Evolutionary conservation across 2,113 vertebrate species (phyloP), one percentile per base, ranked within the genome.

Genomic region (Acanthisitta chloris): DNA sequence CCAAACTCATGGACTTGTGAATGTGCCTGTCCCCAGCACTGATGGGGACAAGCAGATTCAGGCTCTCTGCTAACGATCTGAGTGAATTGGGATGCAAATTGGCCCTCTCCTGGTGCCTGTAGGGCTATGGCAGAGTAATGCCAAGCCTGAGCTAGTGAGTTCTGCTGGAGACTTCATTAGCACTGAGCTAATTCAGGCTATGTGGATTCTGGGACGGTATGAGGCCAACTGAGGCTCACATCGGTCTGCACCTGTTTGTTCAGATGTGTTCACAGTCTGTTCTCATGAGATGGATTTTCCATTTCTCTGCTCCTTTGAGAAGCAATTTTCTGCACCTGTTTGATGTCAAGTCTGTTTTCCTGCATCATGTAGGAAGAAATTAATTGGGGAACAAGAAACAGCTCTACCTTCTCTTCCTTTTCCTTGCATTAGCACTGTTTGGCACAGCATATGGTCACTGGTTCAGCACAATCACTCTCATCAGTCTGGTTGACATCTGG

Each of bases 81-180:
- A 66, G 51, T 23, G 54, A 54, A 49, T 62, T 90, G 71, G 76
- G 79, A 59, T 92, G 78, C 0, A 23, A 77, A 86, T 54, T 88
- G 34, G 20, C 58, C 76, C 38, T 93, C 36, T 86, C 64, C 46
- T 25, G 16, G 38, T 88, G 51, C 88, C 86, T 77, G 3, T 33
- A 33, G 88, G 54, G 54, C 54, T 77, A 31, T 81, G 92, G 59
- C 92, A 94, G n/a, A 14, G 71, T 43, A 92, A 79, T 45, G 57
- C 49, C 49, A 45, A 66, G 67, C 49, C 74, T 66, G 58, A 83
- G 71, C 71, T 61, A 26, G 25, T 93, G 88, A 92, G 49, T 94
- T 88, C 82, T 82, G 85, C 76, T 77, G 94, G 76, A 96, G 86
- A 66, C 43, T 77, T 96, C 92, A 94, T 92, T 94, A 94, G 33